Percentiles rank a stretch among this genome's conserved stretches.
Conservation (phyloP, 1,140 invertebrate species). For the Acromyrmex heyeri region DNA sequence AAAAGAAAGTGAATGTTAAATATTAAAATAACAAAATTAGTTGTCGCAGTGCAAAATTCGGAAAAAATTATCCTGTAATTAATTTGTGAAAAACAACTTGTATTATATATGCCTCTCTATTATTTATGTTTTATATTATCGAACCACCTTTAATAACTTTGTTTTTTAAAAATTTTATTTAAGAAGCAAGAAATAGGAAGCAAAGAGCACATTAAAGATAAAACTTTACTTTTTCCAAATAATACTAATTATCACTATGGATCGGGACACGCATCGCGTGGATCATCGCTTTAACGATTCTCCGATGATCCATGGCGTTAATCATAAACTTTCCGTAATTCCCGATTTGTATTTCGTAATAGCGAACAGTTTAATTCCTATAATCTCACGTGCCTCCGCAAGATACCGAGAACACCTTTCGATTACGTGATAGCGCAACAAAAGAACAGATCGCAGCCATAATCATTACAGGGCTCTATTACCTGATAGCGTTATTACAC, state of each 20-base stretch:
- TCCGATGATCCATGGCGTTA: background rate
- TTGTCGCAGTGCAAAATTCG: too few relatives aligned
- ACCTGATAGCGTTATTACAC: constrained; percentile 41
- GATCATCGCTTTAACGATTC: background rate
- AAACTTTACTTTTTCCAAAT: too few relatives aligned
- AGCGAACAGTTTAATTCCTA: constrained; percentile 4
- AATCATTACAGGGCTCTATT: constrained; percentile 32
- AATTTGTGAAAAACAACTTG: too few relatives aligned
- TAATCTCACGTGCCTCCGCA: constrained; percentile 21
- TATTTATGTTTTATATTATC: too few relatives aligned
- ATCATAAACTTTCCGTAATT: background rate
- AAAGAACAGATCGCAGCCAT: constrained; percentile 23
- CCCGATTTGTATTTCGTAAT: constrained; percentile 24
- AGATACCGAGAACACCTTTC: constrained; percentile 18
- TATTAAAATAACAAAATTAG: too few relatives aligned
- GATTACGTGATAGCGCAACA: constrained; percentile 48
- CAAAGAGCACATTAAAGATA: too few relatives aligned
- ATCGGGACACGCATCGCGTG: background rate
- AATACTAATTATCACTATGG: background rate
- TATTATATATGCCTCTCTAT: too few relatives aligned
- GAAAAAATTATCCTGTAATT: too few relatives aligned
- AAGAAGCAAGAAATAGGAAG: too few relatives aligned
- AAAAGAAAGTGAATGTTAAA: too few relatives aligned
- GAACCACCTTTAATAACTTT: too few relatives aligned
- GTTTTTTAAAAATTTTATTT: too few relatives aligned